Evolutionary conservation across 2,113 vertebrate species (phyloP).

Genomic region (Sinocyclocheilus anshuiensis): DNA sequence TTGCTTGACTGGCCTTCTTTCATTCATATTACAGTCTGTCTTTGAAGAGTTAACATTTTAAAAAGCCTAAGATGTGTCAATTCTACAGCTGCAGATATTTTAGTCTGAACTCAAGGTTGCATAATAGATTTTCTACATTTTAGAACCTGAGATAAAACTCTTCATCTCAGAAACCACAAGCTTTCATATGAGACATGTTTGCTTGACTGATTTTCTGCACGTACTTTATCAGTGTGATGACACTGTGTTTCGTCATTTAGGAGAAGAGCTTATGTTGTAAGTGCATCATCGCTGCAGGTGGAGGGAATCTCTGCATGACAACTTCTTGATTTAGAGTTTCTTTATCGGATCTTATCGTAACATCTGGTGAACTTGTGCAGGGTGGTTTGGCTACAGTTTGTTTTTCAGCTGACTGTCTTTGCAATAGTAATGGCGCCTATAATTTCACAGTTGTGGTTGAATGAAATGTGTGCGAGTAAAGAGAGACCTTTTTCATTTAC

Average conservation of each 20-base stretch:
- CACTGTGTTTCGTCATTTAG: neutral
- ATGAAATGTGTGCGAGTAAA: neutral
- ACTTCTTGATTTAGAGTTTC: neutral
- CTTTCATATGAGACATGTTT: neutral
- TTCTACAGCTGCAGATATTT: neutral
- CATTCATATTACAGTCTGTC: neutral
- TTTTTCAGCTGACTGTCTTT: neutral
- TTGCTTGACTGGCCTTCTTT: neutral
- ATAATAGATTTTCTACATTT: neutral
- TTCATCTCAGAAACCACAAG: neutral
- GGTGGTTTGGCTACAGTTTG: neutral
- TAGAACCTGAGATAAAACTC: neutral
- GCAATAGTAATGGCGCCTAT: neutral
- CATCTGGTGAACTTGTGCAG: neutral
- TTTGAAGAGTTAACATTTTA: neutral
- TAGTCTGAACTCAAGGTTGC: neutral
- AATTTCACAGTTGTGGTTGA: slow-evolving; percentile 25
- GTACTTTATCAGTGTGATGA: neutral
- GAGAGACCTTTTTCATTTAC: slow-evolving; percentile 6
- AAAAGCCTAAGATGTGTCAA: neutral
- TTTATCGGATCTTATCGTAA: neutral
- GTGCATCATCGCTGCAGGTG: neutral
- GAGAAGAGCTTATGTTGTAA: slow-evolving; percentile 11
- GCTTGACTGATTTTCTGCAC: slow-evolving; percentile 10
- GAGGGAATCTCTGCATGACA: neutral